Conservation (phyloP, 30 jellyfish, hydroid and myxozoan genomes). For the Pseudorhiza aurosa region DNA sequence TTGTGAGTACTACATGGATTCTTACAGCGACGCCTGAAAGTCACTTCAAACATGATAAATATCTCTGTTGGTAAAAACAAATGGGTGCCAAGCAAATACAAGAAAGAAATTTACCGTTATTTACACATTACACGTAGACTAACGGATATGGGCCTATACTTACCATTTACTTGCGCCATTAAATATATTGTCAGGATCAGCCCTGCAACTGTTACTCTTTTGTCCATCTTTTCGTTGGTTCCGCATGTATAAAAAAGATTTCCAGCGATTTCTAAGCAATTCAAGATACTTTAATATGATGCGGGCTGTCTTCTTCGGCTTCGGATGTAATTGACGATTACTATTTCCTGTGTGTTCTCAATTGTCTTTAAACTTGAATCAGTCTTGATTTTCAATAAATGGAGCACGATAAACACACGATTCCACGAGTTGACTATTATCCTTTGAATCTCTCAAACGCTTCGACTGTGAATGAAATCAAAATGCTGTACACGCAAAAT, state of each 20-base stretch:
- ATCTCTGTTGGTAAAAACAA: background rate
- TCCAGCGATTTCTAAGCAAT: background rate
- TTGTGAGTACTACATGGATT: too few relatives aligned
- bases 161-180: slow-evolving; percentile 21
- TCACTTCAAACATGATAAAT: background rate
- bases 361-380: background rate
- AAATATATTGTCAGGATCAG: background rate
- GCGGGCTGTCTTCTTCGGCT: slow-evolving; percentile 11
- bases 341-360: slow-evolving; percentile 41
- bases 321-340: slow-evolving; percentile 35
- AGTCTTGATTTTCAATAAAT: background rate
- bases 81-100: slow-evolving; percentile 1
- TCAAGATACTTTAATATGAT: background rate
- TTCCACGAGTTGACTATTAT: slow-evolving; percentile 13
- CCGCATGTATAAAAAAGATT: background rate
- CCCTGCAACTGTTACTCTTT: background rate
- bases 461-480: background rate
- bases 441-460: too few relatives aligned
- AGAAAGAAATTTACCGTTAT: slow-evolving; percentile 10
- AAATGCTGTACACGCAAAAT: background rate
- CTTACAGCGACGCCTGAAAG: too few relatives aligned
- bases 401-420: slow-evolving; percentile 17
- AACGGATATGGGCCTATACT: slow-evolving; percentile 27
- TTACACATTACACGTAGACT: background rate
- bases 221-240: slow-evolving; percentile 3